A percentile compares a stretch with the other conserved stretches of the same genome.
Conservation (phyloP, 2,113 vertebrate species). For the Tachycineta bicolor region DNA sequence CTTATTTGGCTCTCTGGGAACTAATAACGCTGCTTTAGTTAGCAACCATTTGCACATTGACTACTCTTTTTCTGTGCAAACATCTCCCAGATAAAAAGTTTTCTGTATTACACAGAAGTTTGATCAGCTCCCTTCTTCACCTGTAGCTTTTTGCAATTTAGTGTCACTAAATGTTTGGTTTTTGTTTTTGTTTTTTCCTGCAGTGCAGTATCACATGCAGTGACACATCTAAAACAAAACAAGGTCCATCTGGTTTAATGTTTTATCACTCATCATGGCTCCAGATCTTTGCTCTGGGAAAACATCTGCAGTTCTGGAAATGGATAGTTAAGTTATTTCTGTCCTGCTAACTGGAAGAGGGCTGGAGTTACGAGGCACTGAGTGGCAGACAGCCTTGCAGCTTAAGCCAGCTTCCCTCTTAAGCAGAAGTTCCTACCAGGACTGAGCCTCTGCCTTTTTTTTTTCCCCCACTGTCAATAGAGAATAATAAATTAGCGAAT, state of each 20-base stretch:
- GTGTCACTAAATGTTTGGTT: background rate
- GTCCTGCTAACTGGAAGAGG: slow-evolving; percentile 58
- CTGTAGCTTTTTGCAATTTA: background rate
- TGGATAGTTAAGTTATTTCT: slow-evolving; percentile 47
- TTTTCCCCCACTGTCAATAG: background rate
- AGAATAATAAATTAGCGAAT: background rate
- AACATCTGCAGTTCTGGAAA: slow-evolving; percentile 50
- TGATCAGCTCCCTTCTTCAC: background rate
- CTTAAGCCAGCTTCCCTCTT: background rate
- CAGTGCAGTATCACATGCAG: background rate
- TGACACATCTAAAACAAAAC: slow-evolving; percentile 4
- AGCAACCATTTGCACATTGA: background rate
- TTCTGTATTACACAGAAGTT: background rate
- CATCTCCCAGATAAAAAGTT: background rate
- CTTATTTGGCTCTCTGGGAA: background rate
- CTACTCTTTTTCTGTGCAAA: background rate
- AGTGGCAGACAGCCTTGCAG: background rate
- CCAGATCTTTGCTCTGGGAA: slow-evolving; percentile 19
- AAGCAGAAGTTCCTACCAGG: background rate
- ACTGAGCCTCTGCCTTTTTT: background rate
- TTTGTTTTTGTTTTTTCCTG: background rate
- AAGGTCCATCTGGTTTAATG: background rate
- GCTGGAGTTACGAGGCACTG: slow-evolving; percentile 18
- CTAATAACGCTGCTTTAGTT: background rate
- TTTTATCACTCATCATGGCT: slow-evolving; percentile 6